Conservation (phyloP, 2,113 vertebrate genomes). For the Sula dactylatra region DNA sequence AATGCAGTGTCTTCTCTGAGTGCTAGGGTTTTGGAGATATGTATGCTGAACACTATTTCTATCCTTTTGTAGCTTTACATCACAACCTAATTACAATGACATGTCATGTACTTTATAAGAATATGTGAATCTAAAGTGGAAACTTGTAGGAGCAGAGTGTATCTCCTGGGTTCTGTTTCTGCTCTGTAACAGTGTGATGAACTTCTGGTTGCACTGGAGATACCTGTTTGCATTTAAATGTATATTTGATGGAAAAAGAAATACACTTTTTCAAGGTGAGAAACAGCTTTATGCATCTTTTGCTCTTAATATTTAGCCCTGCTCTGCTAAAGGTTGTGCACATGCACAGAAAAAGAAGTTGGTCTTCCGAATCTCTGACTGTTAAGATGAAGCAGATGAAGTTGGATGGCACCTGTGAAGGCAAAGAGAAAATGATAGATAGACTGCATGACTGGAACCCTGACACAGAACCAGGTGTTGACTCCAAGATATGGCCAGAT, state of each 20-base stretch:
- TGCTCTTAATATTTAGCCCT: background rate
- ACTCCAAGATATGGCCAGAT: background rate
- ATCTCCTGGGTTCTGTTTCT: background rate
- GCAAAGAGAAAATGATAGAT: background rate
- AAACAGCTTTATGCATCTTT: background rate
- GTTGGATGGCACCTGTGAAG: background rate
- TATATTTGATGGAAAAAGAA: background rate
- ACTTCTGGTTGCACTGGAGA: background rate
- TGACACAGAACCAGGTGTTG: background rate
- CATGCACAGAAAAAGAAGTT: background rate
- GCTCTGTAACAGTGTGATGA: background rate
- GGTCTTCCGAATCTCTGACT: background rate
- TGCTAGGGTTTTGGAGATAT: background rate
- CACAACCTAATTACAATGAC: background rate
- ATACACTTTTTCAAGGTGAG: background rate
- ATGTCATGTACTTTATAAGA: background rate
- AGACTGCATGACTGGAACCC: background rate
- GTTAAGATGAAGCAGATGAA: background rate
- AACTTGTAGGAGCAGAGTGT: background rate
- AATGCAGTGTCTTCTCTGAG: background rate
- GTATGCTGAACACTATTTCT: background rate
- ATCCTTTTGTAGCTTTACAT: background rate
- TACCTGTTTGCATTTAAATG: background rate
- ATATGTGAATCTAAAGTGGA: background rate
- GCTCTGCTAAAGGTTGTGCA: background rate